Evolutionary conservation across 2,113 vertebrate species (phyloP).

Genomic region (Malurus cyaneus): DNA sequence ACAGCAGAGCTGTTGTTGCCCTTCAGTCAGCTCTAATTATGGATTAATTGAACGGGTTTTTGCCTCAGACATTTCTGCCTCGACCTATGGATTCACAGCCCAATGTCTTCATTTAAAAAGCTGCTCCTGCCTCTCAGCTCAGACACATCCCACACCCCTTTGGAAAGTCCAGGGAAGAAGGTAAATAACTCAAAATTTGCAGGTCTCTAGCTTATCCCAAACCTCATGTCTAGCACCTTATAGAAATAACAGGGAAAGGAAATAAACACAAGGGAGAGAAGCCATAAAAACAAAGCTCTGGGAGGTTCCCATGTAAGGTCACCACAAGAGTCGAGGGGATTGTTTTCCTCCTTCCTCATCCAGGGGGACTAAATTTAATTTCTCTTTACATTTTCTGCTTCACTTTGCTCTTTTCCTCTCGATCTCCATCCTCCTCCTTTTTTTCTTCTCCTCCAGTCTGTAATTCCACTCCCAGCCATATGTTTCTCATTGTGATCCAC

Average conservation of each 20-base stretch:
- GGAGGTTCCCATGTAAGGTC: slow-evolving; percentile 38
- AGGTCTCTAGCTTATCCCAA: neutral
- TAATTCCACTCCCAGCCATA: slow-evolving; percentile 56
- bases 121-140: neutral
- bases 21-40: slow-evolving; percentile 27
- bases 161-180: neutral
- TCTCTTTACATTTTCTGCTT: slow-evolving; percentile 43
- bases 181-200: neutral
- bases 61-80: neutral
- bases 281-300: neutral
- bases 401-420: neutral
- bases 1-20: neutral
- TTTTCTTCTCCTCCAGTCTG: slow-evolving; percentile 29
- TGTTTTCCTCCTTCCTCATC: slow-evolving; percentile 10
- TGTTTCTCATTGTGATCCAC: slow-evolving; percentile 56
- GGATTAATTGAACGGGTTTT: neutral
- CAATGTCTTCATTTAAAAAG: neutral
- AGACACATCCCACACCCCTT: neutral
- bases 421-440: neutral
- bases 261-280: slow-evolving; percentile 9
- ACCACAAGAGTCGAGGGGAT: neutral
- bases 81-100: neutral
- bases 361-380: neutral
- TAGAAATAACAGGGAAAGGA: neutral
- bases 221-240: neutral